Base-by-base conservation (phyloP, 2,113 vertebrate genomes). In the Dipodomys merriami region DNA sequence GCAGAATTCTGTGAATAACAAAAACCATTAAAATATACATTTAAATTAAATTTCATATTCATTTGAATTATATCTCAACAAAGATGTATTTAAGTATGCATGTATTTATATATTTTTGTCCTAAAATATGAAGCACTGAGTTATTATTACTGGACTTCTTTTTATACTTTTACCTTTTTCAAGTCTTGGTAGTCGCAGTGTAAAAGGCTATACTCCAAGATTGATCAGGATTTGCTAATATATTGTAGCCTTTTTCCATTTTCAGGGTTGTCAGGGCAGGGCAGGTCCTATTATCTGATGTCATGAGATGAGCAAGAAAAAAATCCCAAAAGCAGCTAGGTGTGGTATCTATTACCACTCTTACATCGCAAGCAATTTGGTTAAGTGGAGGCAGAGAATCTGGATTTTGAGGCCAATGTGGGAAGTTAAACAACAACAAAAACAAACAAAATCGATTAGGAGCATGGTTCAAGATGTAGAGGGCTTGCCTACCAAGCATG, bases 231-330 rank as follows among this genome's bases (percentile, higher is more conserved):
- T 64, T 83, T 62, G 33, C 44, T 80, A 87, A 91, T 84, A 73
- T 76, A 78, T 89, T 72, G 46, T 7, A 64, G 25, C 22, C 49
- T 82, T 83, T 53, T 86, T 80, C 60, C 25, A 57, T 23, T 27
- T 86, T 95, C 85, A 92, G 33, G 91, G 25, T 27, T 88, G 2
- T 18, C 83, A 91, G 23, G 18, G 29, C 44, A 67, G 25, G 46
- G 12, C 27, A 65, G 33, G 27, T 30, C 22, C 67, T 64, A 16
- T 16, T 79, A 46, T 62, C 20, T 65, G 68, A 4, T 64, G 15
- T 46, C 72, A 86, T 53, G 76, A 53, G 20, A 71, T 83, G 82
- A 86, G 25, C 29, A 74, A 86, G 78, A 95, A 86, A 93, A 86
- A 78, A 65, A 44, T 19, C 9, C 10, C 11, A 53, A 62, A 62